Conservation (phyloP, 2,888 invertebrate species). For the Zonitis immaculata region DNA sequence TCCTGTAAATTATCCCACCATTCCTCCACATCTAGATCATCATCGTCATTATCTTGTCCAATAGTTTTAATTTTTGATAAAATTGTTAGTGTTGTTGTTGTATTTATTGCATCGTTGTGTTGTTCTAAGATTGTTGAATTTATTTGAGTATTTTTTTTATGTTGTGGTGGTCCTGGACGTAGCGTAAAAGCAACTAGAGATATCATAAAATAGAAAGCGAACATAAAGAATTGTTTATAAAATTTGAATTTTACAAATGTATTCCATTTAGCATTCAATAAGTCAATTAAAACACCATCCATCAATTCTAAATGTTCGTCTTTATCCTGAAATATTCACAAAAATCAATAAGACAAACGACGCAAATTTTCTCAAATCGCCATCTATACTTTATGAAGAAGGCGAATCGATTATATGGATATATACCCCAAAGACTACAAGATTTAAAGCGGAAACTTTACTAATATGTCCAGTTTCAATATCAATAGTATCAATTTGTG, state of each 20-base stretch:
- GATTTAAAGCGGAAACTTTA: conserved; percentile 89
- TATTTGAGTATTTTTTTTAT: conserved; percentile 17
- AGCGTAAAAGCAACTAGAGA: conserved; percentile 85
- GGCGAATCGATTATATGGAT: not conserved
- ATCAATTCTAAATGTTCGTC: conserved; percentile 91
- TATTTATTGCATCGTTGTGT: conserved; percentile 15
- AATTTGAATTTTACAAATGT: conserved; percentile 93
- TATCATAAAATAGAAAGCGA: conserved; percentile 84
- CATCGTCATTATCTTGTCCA: conserved; percentile 25
- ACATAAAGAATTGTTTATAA: conserved; percentile 86
- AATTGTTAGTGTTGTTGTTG: conserved; percentile 17
- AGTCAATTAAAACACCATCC: conserved; percentile 89
- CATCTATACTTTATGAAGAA: no score
- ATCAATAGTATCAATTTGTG: conserved; percentile 93
- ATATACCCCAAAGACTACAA: conserved; percentile 96
- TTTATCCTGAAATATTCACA: conserved; percentile 67
- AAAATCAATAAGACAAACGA: no score
- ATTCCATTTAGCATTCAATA: conserved; percentile 96
- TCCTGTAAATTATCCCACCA: conserved; percentile 71
- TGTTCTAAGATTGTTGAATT: not conserved
- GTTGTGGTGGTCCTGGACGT: conserved; percentile 71
- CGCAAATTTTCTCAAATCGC: no score
- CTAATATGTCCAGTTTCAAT: conserved; percentile 87
- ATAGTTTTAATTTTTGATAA: conserved; percentile 9
- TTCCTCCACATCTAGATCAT: conserved; percentile 56